These are phyloP conservation scores for Thamnophis elegans DNA, from an alignment of 2,797 vertebrate species.

Conservation along the genomic window DNA sequence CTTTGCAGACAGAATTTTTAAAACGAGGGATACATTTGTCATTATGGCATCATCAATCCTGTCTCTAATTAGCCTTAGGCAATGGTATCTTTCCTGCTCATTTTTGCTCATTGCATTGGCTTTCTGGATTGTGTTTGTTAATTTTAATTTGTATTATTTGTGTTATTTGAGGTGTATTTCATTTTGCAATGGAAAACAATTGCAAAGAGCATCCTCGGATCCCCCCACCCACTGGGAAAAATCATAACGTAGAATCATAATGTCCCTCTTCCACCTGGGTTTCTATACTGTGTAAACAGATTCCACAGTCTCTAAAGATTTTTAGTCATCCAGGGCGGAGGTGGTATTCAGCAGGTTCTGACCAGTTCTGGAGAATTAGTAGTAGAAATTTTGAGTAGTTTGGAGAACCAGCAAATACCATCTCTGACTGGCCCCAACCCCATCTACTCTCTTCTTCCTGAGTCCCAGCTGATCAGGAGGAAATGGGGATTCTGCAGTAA, in stretches of 20 bases:
- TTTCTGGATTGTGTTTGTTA: neutral
- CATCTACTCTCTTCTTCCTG: no score
- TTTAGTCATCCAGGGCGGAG: no score
- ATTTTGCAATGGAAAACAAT: neutral
- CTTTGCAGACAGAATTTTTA: conserved; percentile 65
- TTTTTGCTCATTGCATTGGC: neutral
- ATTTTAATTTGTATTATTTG: neutral
- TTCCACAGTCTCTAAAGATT: neutral
- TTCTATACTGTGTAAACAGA: neutral
- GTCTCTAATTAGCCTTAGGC: conserved; percentile 40
- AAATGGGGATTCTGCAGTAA: no score
- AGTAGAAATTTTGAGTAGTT: no score
- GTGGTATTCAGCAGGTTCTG: no score
- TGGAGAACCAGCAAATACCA: no score
- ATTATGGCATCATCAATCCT: conserved; percentile 62
- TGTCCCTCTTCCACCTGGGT: neutral
- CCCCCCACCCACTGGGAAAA: neutral
- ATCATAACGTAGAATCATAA: neutral
- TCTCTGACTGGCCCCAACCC: no score
- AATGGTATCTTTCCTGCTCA: conserved; percentile 32
- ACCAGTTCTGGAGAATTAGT: no score
- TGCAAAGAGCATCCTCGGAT: neutral
- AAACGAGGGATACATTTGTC: conserved; percentile 65
- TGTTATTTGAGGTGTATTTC: neutral
- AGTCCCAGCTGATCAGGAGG: no score